Conservation (phyloP, 2,113 vertebrate species). For the Otis tarda region DNA sequence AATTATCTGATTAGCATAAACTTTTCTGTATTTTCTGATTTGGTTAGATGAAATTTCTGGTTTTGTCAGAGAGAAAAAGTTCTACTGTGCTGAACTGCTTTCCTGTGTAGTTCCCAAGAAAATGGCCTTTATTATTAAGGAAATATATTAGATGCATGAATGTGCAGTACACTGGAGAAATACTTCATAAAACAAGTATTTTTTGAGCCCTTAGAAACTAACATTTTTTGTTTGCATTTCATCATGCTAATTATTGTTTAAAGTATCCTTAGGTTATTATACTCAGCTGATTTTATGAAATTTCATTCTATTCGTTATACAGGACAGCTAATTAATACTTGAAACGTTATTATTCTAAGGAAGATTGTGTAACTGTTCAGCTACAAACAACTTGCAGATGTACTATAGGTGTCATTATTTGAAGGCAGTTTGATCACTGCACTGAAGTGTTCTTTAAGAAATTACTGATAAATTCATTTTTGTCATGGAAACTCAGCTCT, state of each 20-base stretch:
- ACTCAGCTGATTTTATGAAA: slow-evolving; percentile 50
- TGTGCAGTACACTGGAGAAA: slow-evolving; percentile 29
- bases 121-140: slow-evolving; percentile 60
- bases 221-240: slow-evolving; percentile 59
- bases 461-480: background rate
- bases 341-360: slow-evolving; percentile 46
- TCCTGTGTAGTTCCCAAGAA: slow-evolving; percentile 15
- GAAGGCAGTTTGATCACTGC: slow-evolving; percentile 58
- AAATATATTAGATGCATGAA: slow-evolving; percentile 32
- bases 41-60: background rate
- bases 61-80: background rate
- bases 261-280: slow-evolving; percentile 59
- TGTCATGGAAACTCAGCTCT: slow-evolving; percentile 23
- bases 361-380: slow-evolving; percentile 19
- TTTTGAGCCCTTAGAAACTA: slow-evolving; percentile 51
- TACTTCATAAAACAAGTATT: slow-evolving; percentile 40
- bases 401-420: slow-evolving; percentile 59
- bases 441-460: slow-evolving; percentile 32
- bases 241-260: slow-evolving; percentile 63
- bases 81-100: slow-evolving; percentile 37
- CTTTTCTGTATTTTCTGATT: background rate
- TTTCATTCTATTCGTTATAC: slow-evolving; percentile 60
- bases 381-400: slow-evolving; percentile 28
- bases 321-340: slow-evolving; percentile 70
- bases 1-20: background rate